Base-by-base conservation (phyloP, 2,888 invertebrate genomes). In the Drosophila borborema region DNA sequence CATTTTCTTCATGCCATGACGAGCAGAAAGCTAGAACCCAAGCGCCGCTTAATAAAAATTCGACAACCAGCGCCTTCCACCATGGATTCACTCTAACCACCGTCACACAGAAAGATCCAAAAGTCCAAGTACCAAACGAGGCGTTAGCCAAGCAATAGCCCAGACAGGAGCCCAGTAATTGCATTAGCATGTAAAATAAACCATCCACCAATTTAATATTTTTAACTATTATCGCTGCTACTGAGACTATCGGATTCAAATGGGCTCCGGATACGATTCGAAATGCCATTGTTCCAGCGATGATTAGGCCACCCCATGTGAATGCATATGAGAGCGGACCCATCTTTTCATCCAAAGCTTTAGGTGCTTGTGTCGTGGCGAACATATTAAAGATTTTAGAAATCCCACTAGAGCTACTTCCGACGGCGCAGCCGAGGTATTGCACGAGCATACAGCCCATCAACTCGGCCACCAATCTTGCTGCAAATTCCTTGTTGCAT, bases 261-360 rank as follows among this genome's bases (percentile, higher is more conserved):
- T 81, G 81, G 1, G 84, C 81, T 5, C 84, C 81, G 4, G 81
- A 81, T 2, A 81, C 5, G 3, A 64, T 53, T 1, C 73, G 74
- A 3, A 83, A 81, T 5, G 60, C 53, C 48, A 83, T 83, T 1
- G 81, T 83, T 2, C 62, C 62, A 8, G 34, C 67, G 0, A 81
- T 6, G 0, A 80, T 72, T 0, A 53, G 36, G 1, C 77, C 63
- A 2, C 81, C 81, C 81, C 81, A 81, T 9, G 40, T 8, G 0
- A 71, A 12, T 12, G 73, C 28, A 28, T 28, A 28, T 28, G 28
- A 28, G 6, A 28, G 6, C 28, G 28, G 6, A 28, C 0, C 0
- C 7, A 1, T 6, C 6, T 28, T 28, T 6, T 28, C 28, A 6
- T 28, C 28, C 6, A 28, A 0, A 28, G 1, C 6, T 28, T 6